Conservation (phyloP, 2,113 vertebrate species). For the Zapornia atra region DNA sequence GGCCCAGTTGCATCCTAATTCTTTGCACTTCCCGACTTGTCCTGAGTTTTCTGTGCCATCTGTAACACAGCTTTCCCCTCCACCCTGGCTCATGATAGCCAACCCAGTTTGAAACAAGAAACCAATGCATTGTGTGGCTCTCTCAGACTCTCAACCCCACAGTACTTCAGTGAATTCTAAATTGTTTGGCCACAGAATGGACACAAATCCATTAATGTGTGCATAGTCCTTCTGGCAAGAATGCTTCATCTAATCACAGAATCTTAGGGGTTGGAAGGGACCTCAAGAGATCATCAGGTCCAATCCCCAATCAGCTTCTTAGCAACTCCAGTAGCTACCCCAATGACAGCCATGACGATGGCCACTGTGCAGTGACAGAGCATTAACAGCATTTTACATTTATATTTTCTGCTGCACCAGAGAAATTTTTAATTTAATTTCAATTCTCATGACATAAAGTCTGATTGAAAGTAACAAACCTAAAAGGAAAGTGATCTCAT, state of each 20-base stretch:
- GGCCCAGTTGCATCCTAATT: background rate
- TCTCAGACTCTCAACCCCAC: background rate
- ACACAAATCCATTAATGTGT: background rate
- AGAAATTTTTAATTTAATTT: conserved; percentile 41
- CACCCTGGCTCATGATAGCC: background rate
- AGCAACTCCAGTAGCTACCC: background rate
- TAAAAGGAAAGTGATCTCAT: background rate
- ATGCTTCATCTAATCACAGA: conserved; percentile 5
- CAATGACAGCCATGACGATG: background rate
- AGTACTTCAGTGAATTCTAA: background rate
- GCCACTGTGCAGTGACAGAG: background rate
- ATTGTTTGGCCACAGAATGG: background rate
- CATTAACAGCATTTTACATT: conserved; percentile 5
- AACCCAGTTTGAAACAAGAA: background rate
- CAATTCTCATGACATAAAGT: background rate
- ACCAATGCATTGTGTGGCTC: background rate
- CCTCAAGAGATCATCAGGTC: no score
- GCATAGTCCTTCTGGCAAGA: background rate
- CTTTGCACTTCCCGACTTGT: background rate
- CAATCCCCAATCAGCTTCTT: background rate
- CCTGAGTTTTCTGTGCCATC: background rate
- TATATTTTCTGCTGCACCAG: conserved; percentile 1
- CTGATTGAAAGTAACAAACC: conserved; percentile 44
- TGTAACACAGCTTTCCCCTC: background rate
- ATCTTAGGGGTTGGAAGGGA: no score